These are phyloP conservation scores for Microdon myrmicae DNA, from an alignment of 2,888 invertebrate genomes.

Conservation along the genomic window DNA sequence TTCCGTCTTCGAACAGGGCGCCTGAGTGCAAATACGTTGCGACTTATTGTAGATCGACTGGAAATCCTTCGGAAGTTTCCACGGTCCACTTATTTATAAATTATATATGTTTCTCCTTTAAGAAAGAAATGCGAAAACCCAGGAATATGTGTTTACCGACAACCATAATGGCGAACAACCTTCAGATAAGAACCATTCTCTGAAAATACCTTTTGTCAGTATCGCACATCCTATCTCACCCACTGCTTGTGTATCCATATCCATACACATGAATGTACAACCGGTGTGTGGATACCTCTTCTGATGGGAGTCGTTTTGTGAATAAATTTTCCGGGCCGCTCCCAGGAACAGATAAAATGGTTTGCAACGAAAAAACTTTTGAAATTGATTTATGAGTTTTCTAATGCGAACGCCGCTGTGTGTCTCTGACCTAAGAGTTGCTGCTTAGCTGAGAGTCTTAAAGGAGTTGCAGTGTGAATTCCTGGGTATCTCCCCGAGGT, in stretches of 20 bases:
- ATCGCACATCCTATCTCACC: conserved; percentile 9
- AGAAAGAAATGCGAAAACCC: no score
- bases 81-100: no score
- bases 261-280: no score
- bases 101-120: no score
- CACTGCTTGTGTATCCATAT: no score
- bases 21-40: no score
- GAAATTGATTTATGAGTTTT: conserved; percentile 41
- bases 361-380: conserved; percentile 27
- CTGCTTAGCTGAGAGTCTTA: conserved; percentile 22
- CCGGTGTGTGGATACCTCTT: conserved; percentile 9
- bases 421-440: no score
- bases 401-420: conserved; percentile 15
- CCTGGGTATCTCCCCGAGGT: not conserved
- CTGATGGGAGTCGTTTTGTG: conserved; percentile 25
- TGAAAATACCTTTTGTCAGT: conserved; percentile 17
- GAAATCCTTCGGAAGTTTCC: no score
- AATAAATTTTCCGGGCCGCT: conserved; percentile 36
- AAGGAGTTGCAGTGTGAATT: conserved; percentile 19
- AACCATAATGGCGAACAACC: not conserved
- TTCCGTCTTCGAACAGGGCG: no score
- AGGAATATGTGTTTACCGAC: no score
- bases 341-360: conserved; percentile 31
- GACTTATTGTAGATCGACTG: no score
- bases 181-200: not conserved